These are phyloP conservation scores for Calycopis cecrops DNA, from an alignment of 1,140 invertebrate species.

Conservation along the genomic window DNA sequence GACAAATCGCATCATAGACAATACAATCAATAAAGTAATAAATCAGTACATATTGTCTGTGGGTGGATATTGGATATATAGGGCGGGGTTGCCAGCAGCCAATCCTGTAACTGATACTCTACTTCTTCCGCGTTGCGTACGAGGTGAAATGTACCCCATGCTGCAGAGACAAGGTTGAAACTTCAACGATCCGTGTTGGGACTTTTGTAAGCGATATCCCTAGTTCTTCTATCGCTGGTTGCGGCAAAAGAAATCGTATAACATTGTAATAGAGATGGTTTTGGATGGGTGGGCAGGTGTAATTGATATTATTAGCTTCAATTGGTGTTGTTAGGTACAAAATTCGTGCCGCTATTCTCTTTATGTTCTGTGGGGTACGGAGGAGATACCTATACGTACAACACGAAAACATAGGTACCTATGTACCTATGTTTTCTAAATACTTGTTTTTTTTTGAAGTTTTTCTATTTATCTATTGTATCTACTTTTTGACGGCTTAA, in stretches of 20 bases:
- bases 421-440: slow-evolving; percentile 2
- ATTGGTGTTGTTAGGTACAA: slow-evolving; percentile 33
- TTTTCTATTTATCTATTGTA: too few relatives aligned
- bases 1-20: not conserved
- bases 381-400: not conserved
- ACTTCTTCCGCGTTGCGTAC: slow-evolving; percentile 45
- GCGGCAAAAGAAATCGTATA: slow-evolving; percentile 28
- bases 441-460: too few relatives aligned
- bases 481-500: not conserved
- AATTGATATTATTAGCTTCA: slow-evolving; percentile 55
- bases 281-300: slow-evolving; percentile 28
- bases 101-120: slow-evolving; percentile 70
- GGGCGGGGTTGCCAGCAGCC: slow-evolving; percentile 58
- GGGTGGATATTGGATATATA: slow-evolving; percentile 20
- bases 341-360: slow-evolving; percentile 14
- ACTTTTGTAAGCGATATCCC: slow-evolving; percentile 65
- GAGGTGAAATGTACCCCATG: slow-evolving; percentile 31
- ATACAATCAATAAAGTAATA: slow-evolving; percentile 11
- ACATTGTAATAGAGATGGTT: slow-evolving; percentile 23
- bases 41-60: slow-evolving; percentile 17
- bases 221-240: slow-evolving; percentile 39
- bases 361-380: not conserved
- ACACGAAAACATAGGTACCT: not conserved
- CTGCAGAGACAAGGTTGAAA: slow-evolving; percentile 24
- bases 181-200: slow-evolving; percentile 16